Conservation (phyloP, 2,888 invertebrate genomes). For the Herminia tarsipennalis region DNA sequence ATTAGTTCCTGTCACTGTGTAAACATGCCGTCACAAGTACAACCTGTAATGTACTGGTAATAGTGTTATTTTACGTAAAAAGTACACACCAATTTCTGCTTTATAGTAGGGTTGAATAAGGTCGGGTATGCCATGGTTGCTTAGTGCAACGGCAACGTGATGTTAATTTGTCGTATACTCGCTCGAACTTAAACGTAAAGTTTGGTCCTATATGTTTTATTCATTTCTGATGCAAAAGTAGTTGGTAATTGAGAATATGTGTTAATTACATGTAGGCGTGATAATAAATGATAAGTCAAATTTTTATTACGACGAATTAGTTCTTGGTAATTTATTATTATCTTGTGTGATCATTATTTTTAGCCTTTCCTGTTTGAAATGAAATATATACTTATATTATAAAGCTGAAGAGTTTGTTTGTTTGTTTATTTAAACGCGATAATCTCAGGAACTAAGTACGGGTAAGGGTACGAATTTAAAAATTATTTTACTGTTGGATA, state of each 20-base stretch:
- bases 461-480: no score
- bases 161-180: conserved; percentile 32
- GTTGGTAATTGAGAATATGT: conserved; percentile 9
- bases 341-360: no score
- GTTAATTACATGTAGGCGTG: no score
- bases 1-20: conserved; percentile 33
- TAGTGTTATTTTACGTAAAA: conserved; percentile 11
- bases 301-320: no score
- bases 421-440: no score
- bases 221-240: conserved; percentile 17
- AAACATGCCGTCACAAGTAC: conserved; percentile 39
- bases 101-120: background rate
- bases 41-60: conserved; percentile 11
- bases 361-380: no score
- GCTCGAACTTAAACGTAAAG: conserved; percentile 14
- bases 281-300: no score
- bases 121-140: background rate
- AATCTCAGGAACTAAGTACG: no score
- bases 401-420: no score
- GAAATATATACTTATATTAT: no score
- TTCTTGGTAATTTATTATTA: no score
- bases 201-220: conserved; percentile 20
- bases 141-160: background rate
- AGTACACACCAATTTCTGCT: conserved; percentile 11
- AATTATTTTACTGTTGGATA: no score